A percentile compares a stretch with the other conserved stretches of the same genome.
phyloP scores from a whole-genome alignment of 1,140 invertebrate species.

The Heliconius himera region DNA sequence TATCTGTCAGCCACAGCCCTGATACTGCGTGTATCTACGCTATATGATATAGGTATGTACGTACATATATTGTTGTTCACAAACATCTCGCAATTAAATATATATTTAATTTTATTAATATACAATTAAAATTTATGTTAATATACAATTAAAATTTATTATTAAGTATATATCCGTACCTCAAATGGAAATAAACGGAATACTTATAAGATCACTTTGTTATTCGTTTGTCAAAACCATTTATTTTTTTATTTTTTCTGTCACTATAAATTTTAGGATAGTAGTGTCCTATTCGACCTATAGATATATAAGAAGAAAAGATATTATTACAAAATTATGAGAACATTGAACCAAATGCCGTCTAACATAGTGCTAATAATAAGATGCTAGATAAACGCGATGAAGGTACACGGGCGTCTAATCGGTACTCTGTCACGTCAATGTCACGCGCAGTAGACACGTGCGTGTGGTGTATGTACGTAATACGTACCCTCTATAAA shows the following conservation, averaged over 20 bases:
- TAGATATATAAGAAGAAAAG: neutral
- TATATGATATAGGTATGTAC: neutral
- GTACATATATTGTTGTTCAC: neutral
- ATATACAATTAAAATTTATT: too few species aligned
- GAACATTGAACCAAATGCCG: neutral
- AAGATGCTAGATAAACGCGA: slow-evolving; percentile 1
- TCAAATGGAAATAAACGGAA: too few species aligned
- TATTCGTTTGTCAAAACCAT: neutral
- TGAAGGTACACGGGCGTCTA: slow-evolving; percentile 48
- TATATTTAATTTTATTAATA: neutral
- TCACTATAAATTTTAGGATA: too few species aligned
- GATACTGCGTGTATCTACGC: slow-evolving; percentile 38
- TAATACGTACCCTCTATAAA: neutral
- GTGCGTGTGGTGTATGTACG: slow-evolving; percentile 42
- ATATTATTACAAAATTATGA: neutral
- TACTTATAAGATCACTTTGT: too few species aligned
- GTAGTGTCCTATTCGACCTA: too few species aligned
- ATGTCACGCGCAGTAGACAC: slow-evolving; percentile 55
- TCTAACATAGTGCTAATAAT: neutral
- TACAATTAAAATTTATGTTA: too few species aligned
- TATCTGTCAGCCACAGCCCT: slow-evolving; percentile 62
- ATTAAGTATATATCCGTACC: too few species aligned
- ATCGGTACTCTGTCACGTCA: slow-evolving; percentile 64
- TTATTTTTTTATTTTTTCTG: too few species aligned
- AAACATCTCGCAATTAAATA: neutral